Evolutionary conservation across 1,140 invertebrate species (phyloP), one percentile per base, ranked within the genome.

Genomic region (Aphelenchoides fujianensis): DNA sequence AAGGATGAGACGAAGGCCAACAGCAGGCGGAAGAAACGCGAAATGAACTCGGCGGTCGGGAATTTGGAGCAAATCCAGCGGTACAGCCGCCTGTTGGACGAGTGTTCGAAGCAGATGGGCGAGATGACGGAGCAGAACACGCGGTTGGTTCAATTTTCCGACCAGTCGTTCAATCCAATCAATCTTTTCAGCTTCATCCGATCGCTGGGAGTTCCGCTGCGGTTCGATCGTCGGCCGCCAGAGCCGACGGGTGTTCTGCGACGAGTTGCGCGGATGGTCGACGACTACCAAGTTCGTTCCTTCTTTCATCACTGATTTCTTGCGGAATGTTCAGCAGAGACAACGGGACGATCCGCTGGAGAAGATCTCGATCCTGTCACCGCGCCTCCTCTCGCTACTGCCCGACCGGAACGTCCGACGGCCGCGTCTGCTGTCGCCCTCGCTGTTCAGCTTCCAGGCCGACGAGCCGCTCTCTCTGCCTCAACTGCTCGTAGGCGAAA

Each of bases 401-500:
- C n/a, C n/a, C 31, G 59, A 31, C n/a, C n/a, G 36, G 2, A 12
- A 48, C 41, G 12, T 23, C 12, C 1, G 27, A 16, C 59, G 59
- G 36, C 59, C 59, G n/a, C 59, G 31, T n/a, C 30, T 61, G 59
- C 30, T 61, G n/a, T 61, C 59, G 2, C 59, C 59, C 19, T 19
- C n/a, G n/a, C 2, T 61, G 36, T 61, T 61, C 59, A 61, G 59
- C 2, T 61, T 61, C 36, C 59, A 61, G 36, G n/a, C 59, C 30
- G 31, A 61, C 2, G 59, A 61, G n/a, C n/a, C n/a, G 31, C n/a
- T 61, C n/a, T 61, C 31, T 19, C 36, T 31, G n/a, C 36, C 31
- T 30, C 59, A 59, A 59, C 57, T 9, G 7, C 57, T 9, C 57
- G 1, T 1, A 52, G 0, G 1, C 1, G 2, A 0, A 1, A n/a